phyloP scores from a whole-genome alignment of 30 jellyfish, hydroid and myxozoan species.

The Morbakka virulenta region DNA sequence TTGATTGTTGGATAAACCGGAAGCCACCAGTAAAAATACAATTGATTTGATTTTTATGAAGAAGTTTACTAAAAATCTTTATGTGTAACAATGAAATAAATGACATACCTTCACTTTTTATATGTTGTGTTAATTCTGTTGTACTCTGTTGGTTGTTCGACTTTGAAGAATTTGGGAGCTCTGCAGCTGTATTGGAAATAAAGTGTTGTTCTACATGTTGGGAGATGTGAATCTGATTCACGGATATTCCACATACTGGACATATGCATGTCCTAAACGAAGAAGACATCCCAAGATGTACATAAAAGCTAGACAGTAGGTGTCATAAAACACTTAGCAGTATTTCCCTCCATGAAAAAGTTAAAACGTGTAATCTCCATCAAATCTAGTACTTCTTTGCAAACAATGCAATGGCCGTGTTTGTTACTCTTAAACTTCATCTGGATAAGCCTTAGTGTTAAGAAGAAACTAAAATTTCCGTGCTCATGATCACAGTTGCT shows the following conservation, averaged over 20 bases:
- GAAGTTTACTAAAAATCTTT: no score
- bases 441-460: neutral
- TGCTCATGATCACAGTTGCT: neutral
- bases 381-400: neutral
- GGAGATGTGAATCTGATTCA: constrained; percentile 56
- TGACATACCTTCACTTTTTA: no score
- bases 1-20: no score
- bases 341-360: neutral
- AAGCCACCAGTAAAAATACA: no score
- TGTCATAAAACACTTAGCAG: neutral
- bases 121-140: no score
- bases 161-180: neutral
- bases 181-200: constrained; percentile 4
- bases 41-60: no score
- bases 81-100: no score
- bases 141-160: no score
- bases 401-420: neutral
- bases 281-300: constrained; percentile 27
- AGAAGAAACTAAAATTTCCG: neutral
- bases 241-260: constrained; percentile 73
- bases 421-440: neutral
- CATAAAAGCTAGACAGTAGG: neutral
- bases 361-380: neutral
- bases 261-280: constrained; percentile 62
- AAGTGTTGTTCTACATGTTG: constrained; percentile 75